A percentile compares a stretch with the other conserved stretches of the same genome.
These are phyloP conservation scores for Tragulus kanchil DNA, from an alignment of 2,113 vertebrate species.

Conservation along the genomic window DNA sequence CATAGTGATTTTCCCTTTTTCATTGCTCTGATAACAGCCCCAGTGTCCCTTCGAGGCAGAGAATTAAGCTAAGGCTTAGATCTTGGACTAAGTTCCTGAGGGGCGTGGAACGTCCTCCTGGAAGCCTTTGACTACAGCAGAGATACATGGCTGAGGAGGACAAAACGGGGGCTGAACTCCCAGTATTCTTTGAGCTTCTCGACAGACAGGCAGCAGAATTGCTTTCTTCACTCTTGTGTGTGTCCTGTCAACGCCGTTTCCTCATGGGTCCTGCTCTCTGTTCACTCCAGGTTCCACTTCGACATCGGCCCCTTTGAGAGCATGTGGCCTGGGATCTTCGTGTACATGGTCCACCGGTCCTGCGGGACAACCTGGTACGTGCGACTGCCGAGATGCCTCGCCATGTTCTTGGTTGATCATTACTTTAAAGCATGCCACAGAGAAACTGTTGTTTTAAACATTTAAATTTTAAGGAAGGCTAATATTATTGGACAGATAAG, in stretches of 20 bases:
- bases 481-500: background rate
- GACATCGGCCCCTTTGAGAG: constrained; percentile 97
- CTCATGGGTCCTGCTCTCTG: background rate
- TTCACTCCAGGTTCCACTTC: constrained; percentile 94
- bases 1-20: background rate
- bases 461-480: background rate
- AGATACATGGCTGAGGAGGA: too few species aligned
- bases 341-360: constrained; percentile 97
- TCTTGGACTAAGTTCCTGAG: background rate
- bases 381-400: background rate
- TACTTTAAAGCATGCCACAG: background rate
- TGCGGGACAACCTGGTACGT: constrained; percentile 96
- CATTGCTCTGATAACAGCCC: background rate
- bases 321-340: constrained; percentile 98
- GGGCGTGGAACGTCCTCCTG: background rate
- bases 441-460: background rate
- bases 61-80: background rate
- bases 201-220: background rate
- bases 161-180: accelerated
- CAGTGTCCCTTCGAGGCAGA: background rate
- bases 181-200: too few species aligned
- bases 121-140: background rate
- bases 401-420: background rate
- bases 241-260: background rate
- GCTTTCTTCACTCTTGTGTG: background rate